phyloP scores from a whole-genome alignment of 1,140 invertebrate genomes.

The Drosophila sp. region DNA sequence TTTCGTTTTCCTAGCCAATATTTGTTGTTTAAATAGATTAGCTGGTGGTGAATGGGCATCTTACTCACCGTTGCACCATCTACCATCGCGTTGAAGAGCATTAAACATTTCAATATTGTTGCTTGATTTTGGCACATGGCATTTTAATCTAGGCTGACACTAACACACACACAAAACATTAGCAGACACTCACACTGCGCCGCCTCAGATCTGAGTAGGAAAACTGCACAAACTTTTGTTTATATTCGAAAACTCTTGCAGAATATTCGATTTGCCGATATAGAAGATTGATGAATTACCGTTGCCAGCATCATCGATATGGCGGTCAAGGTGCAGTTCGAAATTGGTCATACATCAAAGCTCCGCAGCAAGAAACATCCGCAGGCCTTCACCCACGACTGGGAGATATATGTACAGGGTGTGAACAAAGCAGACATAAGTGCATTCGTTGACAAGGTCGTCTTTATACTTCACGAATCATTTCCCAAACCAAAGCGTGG shows the following conservation, averaged over 20 bases:
- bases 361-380: constrained; percentile 89
- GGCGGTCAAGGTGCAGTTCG: constrained; percentile 93
- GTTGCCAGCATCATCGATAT: constrained; percentile 83
- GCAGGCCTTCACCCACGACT: constrained; percentile 98
- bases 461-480: constrained; percentile 96
- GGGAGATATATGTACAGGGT: constrained; percentile 97
- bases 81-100: background rate
- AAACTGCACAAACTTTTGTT: constrained; percentile 29
- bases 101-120: constrained; percentile 11
- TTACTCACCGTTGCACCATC: background rate
- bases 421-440: constrained; percentile 93
- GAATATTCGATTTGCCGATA: constrained; percentile 31
- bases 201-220: constrained; percentile 23
- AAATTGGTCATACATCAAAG: constrained; percentile 95
- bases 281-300: constrained; percentile 51
- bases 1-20: constrained; percentile 42
- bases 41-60: constrained; percentile 1
- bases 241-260: constrained; percentile 29
- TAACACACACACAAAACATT: constrained; percentile 27
- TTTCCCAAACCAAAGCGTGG: constrained; percentile 95
- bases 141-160: constrained; percentile 6
- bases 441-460: constrained; percentile 97
- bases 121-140: constrained; percentile 11
- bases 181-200: constrained; percentile 23
- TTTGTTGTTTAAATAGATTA: constrained; percentile 45